Evolutionary conservation across 2,888 invertebrate species (phyloP), one percentile per base, ranked within the genome.

Genomic region (Pheosia gnoma): DNA sequence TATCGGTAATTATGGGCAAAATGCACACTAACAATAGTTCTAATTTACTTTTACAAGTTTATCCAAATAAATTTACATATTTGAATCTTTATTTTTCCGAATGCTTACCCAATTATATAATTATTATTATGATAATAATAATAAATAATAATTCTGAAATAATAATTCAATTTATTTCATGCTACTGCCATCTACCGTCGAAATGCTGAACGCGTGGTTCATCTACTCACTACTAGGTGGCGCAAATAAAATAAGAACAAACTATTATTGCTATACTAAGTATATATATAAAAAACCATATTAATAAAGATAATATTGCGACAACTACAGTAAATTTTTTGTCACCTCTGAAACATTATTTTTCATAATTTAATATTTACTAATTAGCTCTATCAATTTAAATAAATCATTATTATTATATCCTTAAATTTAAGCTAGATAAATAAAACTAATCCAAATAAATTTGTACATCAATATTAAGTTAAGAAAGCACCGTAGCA

Each of bases 171-270:
- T 53, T 57, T 51, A 0, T 41, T 63, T 49, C 43, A 61, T 45
- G n/a, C 56, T 68, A 70, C 7, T n/a, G 86, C 87, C 88, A 87
- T 86, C 92, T 92, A 74, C 71, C 72, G 78, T 59, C 60, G 25
- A 69, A 62, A 57, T 53, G 66, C 62, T 3, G 73, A 85, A 92
- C 81, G 70, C 72, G 64, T 61, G 67, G 60, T 81, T 69, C 57
- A n/a, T 74, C 92, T 77, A 72, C 87, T 89, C 85, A 59, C 74
- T 86, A 71, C 80, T 80, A 90, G 90, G 80, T 89, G 89, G 89
- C 91, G 82, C 63, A 7, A 54, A 59, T 59, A 41, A 56, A 59
- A 9, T 9, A 8, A 25, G 51, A 13, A 7, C 25, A 47, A n/a
- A 47, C 10, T 11, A 3, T 11, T 43, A 9, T 43, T 43, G 8